Base-by-base conservation (phyloP, 2,888 invertebrate species). In the Apoda limacodes region DNA sequence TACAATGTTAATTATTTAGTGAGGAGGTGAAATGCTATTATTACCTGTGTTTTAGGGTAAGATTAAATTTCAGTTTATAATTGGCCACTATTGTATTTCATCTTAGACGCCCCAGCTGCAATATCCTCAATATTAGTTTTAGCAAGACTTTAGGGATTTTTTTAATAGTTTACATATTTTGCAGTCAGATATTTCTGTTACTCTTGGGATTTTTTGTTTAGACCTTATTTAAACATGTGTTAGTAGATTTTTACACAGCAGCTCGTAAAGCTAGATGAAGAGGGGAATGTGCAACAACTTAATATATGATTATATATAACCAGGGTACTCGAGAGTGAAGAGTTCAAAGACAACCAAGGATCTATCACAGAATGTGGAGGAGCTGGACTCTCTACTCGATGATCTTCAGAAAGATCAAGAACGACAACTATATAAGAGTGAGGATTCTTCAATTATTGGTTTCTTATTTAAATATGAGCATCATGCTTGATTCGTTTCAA, bases 331-430 rank as follows among this genome's bases (percentile, higher is more conserved):
- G 4, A 75, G 72, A 40, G 67, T 78, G 22, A 75, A 66, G 40
- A 68, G 57, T 31, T 56, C 69, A 0, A 75, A 72, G 39, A 72
- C 56, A 34, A 75, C 72, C 6, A 76, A 74, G 37, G 81, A 80
- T 20, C 52, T 82, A 44, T 62, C 70, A 3, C 83, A 88, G 52
- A 90, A 89, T 53, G 88, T 90, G 25, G 89, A 88, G 48, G 89
- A 90, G 59, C 64, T 91, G 52, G 90, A 91, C 59, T 87, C 88
- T 0, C 67, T 91, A 27, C 74, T 91, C 30, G 89, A 89, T 45
- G 90, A 91, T 59, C 67, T 91, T 48, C 88, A 89, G 52, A 72
- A 69, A 40, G 82, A 82, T 26, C 82, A 81, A 44, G 82, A 82
- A 34, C 49, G 82, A 31, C 80, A 80, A 53, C 61, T 80, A 2